These are phyloP conservation scores for Aphelinus certus DNA, from an alignment of 1,140 invertebrate genomes.

Conservation along the genomic window DNA sequence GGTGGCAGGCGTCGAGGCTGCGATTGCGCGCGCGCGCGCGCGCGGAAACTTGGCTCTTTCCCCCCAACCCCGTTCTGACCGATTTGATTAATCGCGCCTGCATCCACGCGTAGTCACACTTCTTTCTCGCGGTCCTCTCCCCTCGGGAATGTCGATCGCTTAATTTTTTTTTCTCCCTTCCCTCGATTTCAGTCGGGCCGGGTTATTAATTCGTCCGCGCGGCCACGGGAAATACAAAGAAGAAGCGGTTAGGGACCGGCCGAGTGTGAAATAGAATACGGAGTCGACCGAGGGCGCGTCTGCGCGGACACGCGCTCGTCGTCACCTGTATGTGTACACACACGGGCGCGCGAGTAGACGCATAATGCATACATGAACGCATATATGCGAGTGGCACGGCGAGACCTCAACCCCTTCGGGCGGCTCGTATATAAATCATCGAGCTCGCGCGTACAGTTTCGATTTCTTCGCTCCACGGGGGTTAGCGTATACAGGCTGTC, in stretches of 20 bases:
- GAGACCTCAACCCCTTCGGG: slow-evolving; percentile 11
- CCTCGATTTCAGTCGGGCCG: too few species aligned
- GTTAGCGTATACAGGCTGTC: neutral
- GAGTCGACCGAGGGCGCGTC: neutral
- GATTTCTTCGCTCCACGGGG: slow-evolving; percentile 26
- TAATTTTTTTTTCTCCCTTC: too few species aligned
- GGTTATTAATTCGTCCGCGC: neutral
- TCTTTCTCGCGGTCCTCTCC: too few species aligned
- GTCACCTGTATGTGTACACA: neutral
- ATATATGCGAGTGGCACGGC: too few species aligned
- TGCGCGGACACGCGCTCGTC: slow-evolving; percentile 17
- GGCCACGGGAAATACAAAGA: neutral
- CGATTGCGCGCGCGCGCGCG: neutral
- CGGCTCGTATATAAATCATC: slow-evolving; percentile 17
- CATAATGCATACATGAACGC: too few species aligned
- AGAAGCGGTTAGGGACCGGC: too few species aligned
- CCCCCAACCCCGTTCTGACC: neutral
- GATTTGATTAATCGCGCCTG: slow-evolving; percentile 28
- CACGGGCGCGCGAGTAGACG: too few species aligned
- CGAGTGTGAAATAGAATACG: too few species aligned
- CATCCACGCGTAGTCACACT: too few species aligned
- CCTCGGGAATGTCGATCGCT: too few species aligned
- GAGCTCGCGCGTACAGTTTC: neutral
- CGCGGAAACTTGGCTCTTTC: slow-evolving; percentile 20
- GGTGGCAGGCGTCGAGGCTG: neutral